Evolutionary conservation across 2,797 vertebrate species (phyloP), one percentile per base, ranked within the genome.

Genomic region (Cetoscarus ocellatus): DNA sequence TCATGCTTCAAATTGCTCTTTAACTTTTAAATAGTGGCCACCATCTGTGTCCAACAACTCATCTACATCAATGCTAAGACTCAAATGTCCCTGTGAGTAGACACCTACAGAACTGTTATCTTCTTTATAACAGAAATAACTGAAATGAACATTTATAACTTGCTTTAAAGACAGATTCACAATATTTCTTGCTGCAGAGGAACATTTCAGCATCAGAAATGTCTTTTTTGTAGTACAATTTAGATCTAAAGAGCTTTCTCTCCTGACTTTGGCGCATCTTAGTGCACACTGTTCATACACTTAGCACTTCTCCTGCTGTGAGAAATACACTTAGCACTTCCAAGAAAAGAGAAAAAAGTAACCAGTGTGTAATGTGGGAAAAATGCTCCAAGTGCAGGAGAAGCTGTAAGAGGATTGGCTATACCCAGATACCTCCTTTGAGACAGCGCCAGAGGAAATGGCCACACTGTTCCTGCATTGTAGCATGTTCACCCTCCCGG

Each of bases 361-460:
- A 55, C 66, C 15, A n/a, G n/a, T 59, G 18, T 72, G 51, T 45
- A 82, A 65, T 72, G 36, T 56, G 17, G 9, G 55, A 47, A 61
- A 44, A 62, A 42, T 55, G 53, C 34, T 47, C 67, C 50, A 19
- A 36, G 66, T 61, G 38, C 44, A 64, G 64, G 55, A 66, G 63
- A 13, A 19, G 19, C 45, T 61, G 45, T 64, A 56, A 60, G 59
- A 80, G 58, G 49, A 74, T 76, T 79, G 57, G 5, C 10, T 71
- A 42, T 47, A 15, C 50, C 56, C 62, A 40, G 18, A 19, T 3
- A 4, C 19, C 52, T 75, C 56, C 35, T 61, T 27, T n/a, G 70
- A 78, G 63, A 67, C 70, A 27, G 47, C 59, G 80, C 67, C 65
- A 78, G 65, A 67, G 72, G 71, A 82, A 54, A 47, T 18, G 61